Evolutionary conservation across 2,888 invertebrate genomes (phyloP), one percentile per base, ranked within the genome.

Genomic region (Eretmocerus hayati): DNA sequence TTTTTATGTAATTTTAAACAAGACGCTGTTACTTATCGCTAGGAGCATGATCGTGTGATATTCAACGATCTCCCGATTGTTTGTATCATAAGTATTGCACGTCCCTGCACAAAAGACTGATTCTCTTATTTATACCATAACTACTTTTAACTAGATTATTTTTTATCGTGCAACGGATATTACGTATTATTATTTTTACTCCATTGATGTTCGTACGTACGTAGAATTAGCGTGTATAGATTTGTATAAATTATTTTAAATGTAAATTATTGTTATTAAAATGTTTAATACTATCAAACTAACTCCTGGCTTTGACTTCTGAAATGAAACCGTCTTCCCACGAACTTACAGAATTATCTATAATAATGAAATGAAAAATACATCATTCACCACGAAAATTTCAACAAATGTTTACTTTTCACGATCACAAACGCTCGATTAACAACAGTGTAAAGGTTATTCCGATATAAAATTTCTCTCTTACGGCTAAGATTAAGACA

Each of bases 71-170:
- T 40, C 32, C 32, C 38, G 20, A 44, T 43, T 33, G 30, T 37
- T 48, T 42, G 35, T 22, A n/a, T 30, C 35, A 9, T 33, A 22
- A 47, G 23, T 50, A 50, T 50, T 53, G 46, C 48, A 46, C 42
- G 16, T 31, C 15, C 50, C 31, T 46, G 46, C 48, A 48, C 23
- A 42, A 53, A 55, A 58, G 58, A 58, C 53, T 58, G 58, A 58
- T 54, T 55, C 47, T 50, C 55, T 45, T 48, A 30, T 48, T 31
- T 36, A 18, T n/a, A n/a, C n/a, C n/a, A n/a, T n/a, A n/a, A n/a
- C n/a, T n/a, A n/a, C n/a, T n/a, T n/a, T n/a, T n/a, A n/a, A n/a
- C n/a, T n/a, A n/a, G n/a, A n/a, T n/a, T n/a, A n/a, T n/a, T n/a
- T n/a, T n/a, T n/a, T n/a, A n/a, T n/a, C n/a, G n/a, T n/a, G n/a